Evolutionary conservation across 92 coral and sea anemone genomes (phyloP).

Genomic region (Parazoanthus atlanticus): DNA sequence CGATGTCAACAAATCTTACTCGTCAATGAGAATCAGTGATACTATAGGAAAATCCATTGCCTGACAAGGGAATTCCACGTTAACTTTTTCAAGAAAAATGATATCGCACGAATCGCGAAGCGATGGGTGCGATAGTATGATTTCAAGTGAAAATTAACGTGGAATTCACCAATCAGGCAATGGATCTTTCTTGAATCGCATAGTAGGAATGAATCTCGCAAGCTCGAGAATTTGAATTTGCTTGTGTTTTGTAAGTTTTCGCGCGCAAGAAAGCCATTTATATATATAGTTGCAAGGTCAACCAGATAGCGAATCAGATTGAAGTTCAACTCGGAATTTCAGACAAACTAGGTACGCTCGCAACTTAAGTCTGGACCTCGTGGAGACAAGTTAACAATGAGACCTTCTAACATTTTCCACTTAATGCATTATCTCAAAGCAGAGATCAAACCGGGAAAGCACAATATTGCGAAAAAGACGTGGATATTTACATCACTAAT

Average conservation of each 20-base stretch:
- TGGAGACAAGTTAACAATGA: not conserved
- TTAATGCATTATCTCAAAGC: not conserved
- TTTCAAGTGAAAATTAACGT: too few relatives aligned
- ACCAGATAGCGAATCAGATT: not conserved
- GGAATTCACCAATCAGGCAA: too few relatives aligned
- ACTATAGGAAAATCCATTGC: too few relatives aligned
- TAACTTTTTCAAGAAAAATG: too few relatives aligned
- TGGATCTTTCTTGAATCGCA: too few relatives aligned
- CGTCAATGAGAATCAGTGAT: too few relatives aligned
- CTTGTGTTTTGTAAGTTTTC: not conserved
- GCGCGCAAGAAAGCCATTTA: slow-evolving; percentile 2
- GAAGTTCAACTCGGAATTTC: not conserved
- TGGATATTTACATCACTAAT: slow-evolving; percentile 13
- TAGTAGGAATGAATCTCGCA: too few relatives aligned
- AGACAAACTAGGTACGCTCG: not conserved
- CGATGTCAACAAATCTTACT: too few relatives aligned
- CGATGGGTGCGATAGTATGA: too few relatives aligned
- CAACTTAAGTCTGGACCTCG: not conserved
- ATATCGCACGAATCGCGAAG: too few relatives aligned
- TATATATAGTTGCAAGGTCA: not conserved
- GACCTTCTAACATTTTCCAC: not conserved
- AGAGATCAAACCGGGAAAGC: slow-evolving; percentile 12
- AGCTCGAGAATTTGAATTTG: not conserved
- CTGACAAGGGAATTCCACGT: too few relatives aligned
- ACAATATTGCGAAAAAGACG: not conserved